phyloP scores from a whole-genome alignment of 2,113 vertebrate genomes.

The Triplophysa rosa region DNA sequence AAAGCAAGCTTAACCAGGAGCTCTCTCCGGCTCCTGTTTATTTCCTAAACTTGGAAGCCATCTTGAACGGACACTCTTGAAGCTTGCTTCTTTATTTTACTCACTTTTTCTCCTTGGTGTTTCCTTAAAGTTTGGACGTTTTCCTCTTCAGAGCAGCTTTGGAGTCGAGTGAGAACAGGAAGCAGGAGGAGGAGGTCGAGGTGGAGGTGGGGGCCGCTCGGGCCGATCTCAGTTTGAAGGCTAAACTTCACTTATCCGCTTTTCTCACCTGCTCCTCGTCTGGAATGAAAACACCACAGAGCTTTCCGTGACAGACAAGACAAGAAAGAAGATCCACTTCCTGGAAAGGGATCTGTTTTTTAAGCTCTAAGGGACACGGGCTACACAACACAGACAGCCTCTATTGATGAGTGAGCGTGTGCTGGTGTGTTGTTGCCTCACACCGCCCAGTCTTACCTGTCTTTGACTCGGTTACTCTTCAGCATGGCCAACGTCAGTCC shows the following conservation, averaged over 20 bases:
- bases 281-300: constrained; percentile 52
- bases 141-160: constrained; percentile 61
- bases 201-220: constrained; percentile 11
- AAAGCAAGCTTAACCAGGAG: constrained; percentile 68
- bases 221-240: constrained; percentile 30
- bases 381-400: constrained; percentile 41
- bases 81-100: constrained; percentile 36
- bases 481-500: constrained; percentile 75
- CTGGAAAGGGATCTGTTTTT: constrained; percentile 61
- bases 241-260: neutral
- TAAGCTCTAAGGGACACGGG: constrained; percentile 43
- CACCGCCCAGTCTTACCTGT: constrained; percentile 9
- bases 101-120: constrained; percentile 50
- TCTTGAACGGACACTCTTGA: constrained; percentile 66
- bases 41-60: constrained; percentile 78
- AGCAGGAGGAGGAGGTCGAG: constrained; percentile 41
- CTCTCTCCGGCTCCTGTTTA: constrained; percentile 51
- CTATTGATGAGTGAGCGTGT: constrained; percentile 38
- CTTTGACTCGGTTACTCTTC: constrained; percentile 33
- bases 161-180: constrained; percentile 35
- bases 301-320: neutral
- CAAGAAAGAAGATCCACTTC: constrained; percentile 53
- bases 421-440: constrained; percentile 29
- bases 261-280: constrained; percentile 44
- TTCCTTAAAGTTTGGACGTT: constrained; percentile 70